phyloP scores from a whole-genome alignment of 2,113 vertebrate genomes.

The Nothobranchius kuhntae region DNA sequence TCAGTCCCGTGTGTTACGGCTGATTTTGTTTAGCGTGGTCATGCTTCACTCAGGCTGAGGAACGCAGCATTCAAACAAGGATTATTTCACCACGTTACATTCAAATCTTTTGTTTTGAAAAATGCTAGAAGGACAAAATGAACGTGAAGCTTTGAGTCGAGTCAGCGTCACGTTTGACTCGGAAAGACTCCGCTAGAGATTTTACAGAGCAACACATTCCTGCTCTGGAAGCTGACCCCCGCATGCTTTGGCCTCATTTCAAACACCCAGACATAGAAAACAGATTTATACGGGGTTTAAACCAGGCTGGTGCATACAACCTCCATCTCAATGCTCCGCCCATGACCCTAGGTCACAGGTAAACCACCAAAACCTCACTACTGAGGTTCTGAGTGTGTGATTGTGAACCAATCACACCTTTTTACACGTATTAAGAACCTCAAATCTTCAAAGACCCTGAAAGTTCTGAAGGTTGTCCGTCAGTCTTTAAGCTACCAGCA shows the following conservation, averaged over 20 bases:
- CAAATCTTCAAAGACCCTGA: too few relatives aligned
- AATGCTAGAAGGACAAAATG: not conserved
- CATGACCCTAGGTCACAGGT: too few relatives aligned
- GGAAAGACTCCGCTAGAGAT: constrained; percentile 9
- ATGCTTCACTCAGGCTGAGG: not conserved
- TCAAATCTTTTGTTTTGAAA: not conserved
- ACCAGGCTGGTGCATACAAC: too few relatives aligned
- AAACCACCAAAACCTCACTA: too few relatives aligned
- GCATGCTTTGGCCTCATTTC: constrained; percentile 14
- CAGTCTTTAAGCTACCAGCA: too few relatives aligned
- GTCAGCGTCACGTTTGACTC: constrained; percentile 7
- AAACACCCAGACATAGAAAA: not conserved
- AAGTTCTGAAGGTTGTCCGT: too few relatives aligned
- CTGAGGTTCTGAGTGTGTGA: too few relatives aligned
- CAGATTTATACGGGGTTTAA: not conserved
- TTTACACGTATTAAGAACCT: too few relatives aligned
- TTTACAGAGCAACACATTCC: constrained; percentile 1
- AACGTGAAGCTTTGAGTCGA: constrained; percentile 6
- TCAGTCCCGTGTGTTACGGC: not conserved
- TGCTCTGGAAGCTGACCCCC: constrained; percentile 11
- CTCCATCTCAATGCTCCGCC: too few relatives aligned
- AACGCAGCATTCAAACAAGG: not conserved
- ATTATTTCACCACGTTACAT: not conserved
- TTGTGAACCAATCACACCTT: too few relatives aligned
- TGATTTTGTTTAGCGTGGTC: not conserved